These are phyloP conservation scores for Epizoanthus illoricatus DNA, from an alignment of 92 coral and sea anemone genomes.

Conservation along the genomic window DNA sequence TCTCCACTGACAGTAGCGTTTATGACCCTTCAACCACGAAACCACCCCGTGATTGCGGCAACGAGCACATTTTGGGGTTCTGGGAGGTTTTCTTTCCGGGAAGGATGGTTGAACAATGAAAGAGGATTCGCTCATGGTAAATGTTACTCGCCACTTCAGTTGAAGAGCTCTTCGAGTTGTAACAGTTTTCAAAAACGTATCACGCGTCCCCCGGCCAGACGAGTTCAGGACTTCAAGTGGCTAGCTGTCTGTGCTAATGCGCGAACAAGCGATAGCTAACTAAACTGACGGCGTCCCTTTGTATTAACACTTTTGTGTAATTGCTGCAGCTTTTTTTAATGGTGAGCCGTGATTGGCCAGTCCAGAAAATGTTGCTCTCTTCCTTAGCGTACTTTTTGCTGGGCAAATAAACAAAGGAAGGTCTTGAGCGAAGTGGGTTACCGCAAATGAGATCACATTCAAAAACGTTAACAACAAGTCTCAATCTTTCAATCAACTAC, in stretches of 20 bases:
- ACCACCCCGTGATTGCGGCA: conserved; percentile 85
- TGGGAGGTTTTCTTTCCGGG: conserved; percentile 77
- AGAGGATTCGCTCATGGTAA: conserved; percentile 65
- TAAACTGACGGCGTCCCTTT: conserved; percentile 32
- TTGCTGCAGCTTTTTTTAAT: conserved; percentile 29
- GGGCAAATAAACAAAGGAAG: neutral
- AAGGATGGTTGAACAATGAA: conserved; percentile 60
- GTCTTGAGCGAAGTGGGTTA: neutral
- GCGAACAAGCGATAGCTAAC: conserved; percentile 33
- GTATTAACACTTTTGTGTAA: conserved; percentile 36
- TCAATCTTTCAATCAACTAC: neutral
- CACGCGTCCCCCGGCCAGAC: neutral
- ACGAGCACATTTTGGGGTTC: conserved; percentile 88
- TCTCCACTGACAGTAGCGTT: conserved; percentile 83
- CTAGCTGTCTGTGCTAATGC: conserved; percentile 33
- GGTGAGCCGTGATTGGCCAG: conserved; percentile 36
- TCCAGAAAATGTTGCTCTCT: conserved; percentile 40
- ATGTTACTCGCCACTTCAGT: conserved; percentile 1
- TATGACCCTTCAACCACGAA: conserved; percentile 87
- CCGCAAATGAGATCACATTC: neutral
- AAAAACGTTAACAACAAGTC: neutral
- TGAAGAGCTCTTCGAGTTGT: conserved; percentile 13
- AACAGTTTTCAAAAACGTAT: conserved; percentile 29
- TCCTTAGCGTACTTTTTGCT: neutral
- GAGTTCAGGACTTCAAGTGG: conserved; percentile 25